phyloP scores from a whole-genome alignment of 2,113 vertebrate genomes.

The Entelurus aequoreus region DNA sequence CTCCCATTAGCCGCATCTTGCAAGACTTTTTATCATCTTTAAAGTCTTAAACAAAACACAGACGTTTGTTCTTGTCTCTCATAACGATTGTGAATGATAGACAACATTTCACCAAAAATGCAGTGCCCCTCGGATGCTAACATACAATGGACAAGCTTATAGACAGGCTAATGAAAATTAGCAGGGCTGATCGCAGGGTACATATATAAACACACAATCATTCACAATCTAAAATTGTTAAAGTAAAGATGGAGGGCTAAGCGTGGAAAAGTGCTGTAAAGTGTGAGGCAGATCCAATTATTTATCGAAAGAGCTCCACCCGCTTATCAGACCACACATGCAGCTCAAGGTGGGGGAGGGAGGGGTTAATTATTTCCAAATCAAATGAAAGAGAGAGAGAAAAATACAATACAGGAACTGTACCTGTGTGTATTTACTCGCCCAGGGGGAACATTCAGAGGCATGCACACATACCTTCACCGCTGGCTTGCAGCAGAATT shows the following conservation, averaged over 20 bases:
- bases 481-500: constrained; percentile 39
- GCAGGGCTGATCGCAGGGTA: too few relatives aligned
- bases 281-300: constrained; percentile 53
- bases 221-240: too few relatives aligned
- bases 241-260: constrained; percentile 27
- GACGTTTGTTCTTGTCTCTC: too few relatives aligned
- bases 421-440: constrained; percentile 57
- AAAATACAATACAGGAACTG: constrained; percentile 59
- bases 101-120: too few relatives aligned
- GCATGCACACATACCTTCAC: constrained; percentile 32
- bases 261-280: constrained; percentile 43
- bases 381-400: constrained; percentile 24
- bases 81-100: too few relatives aligned
- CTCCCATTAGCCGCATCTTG: too few relatives aligned
- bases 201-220: too few relatives aligned
- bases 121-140: too few relatives aligned
- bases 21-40: too few relatives aligned
- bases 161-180: too few relatives aligned
- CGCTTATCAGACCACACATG: constrained; percentile 60
- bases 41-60: too few relatives aligned
- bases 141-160: too few relatives aligned
- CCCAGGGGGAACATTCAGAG: constrained; percentile 51
- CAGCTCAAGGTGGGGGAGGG: constrained; percentile 19
- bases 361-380: constrained; percentile 65
- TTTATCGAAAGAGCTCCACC: constrained; percentile 45